Evolutionary conservation across 2,888 invertebrate species (phyloP).

Genomic region (Bhutanitis thaidina): DNA sequence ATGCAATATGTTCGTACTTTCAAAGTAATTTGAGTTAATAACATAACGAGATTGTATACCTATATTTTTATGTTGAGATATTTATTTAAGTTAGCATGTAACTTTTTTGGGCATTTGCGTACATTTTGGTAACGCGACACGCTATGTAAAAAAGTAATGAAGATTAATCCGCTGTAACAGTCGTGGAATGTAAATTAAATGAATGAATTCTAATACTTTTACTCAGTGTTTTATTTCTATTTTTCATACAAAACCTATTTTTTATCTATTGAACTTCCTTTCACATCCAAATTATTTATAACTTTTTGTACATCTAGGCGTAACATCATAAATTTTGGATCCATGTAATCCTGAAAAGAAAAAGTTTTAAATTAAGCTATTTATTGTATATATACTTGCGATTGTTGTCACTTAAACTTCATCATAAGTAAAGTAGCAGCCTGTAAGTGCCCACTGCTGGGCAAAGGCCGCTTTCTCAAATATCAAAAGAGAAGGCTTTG

Average conservation of each 20-base stretch:
- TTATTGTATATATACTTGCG: no score
- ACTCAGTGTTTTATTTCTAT: slow-evolving; percentile 65
- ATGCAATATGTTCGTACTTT: slow-evolving; percentile 46
- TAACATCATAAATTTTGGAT: slow-evolving; percentile 73
- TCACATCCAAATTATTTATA: slow-evolving; percentile 57
- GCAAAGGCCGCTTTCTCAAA: no score
- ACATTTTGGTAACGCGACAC: slow-evolving; percentile 62
- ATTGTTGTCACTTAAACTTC: no score
- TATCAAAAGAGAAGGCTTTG: no score
- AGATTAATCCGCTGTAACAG: slow-evolving; percentile 52
- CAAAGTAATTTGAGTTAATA: slow-evolving; percentile 19
- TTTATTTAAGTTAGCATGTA: slow-evolving; percentile 56
- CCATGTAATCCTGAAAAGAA: slow-evolving; percentile 59
- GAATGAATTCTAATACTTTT: slow-evolving; percentile 51
- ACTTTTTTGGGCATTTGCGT: slow-evolving; percentile 56
- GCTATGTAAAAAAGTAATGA: slow-evolving; percentile 34
- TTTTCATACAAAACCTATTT: slow-evolving; percentile 16
- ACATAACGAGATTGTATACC: slow-evolving; percentile 53
- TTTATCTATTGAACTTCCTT: slow-evolving; percentile 32
- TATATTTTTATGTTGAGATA: slow-evolving; percentile 74
- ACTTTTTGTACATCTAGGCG: slow-evolving; percentile 70
- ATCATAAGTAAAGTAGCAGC: no score
- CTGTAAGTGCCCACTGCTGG: no score
- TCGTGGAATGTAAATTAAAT: slow-evolving; percentile 65
- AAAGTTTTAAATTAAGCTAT: no score